Base-by-base conservation (phyloP, 2,113 vertebrate species). In the Lepus europaeus region DNA sequence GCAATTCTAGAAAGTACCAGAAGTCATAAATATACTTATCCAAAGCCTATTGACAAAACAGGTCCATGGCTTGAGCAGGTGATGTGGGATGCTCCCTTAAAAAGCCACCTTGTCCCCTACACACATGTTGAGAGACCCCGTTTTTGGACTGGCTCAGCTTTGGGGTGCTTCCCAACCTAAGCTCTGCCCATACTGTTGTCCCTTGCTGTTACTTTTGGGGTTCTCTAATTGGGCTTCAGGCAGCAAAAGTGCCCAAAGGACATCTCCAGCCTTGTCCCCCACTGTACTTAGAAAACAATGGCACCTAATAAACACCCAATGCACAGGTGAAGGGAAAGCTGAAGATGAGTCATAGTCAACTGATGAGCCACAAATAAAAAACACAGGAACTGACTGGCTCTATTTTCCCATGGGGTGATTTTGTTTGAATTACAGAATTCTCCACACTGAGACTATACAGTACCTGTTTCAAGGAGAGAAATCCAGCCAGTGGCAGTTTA, bases 371-470 rank as follows among this genome's bases (percentile, higher is more conserved):
- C 45, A 72, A 49, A 10, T 49, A 25, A 73, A 9, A 14, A 27
- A 63, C 17, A 49, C 13, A 66, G 76, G 16, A 56, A 56, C 7
- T 72, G 19, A 59, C 11, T 72, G 19, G 59, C 11, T 27, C 49
- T 13, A 66, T 66, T 51, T 77, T 5, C n/a, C 80, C 56, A 27
- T 19, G 56, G 9, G 23, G 72, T 39, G 78, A 84, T 1, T 45
- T 93, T 59, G 19, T 88, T 78, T 83, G 70, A 78, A 12, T 88
- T 79, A 79, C 31, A 72, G 33, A 31, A 73, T 73, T 83, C 64
- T 88, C 88, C 66, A 79, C 59, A 61, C 33, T 0, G 25, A 94
- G 19, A 77, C 23, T 25, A 12, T 53, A 66, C 59, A 20, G 5
- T 14, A 3, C 68, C 63, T 69, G 59, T 59, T 72, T n/a, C 39